Evolutionary conservation across 2,888 invertebrate genomes (phyloP).

Genomic region (Poecilobothrus nobilitatus): DNA sequence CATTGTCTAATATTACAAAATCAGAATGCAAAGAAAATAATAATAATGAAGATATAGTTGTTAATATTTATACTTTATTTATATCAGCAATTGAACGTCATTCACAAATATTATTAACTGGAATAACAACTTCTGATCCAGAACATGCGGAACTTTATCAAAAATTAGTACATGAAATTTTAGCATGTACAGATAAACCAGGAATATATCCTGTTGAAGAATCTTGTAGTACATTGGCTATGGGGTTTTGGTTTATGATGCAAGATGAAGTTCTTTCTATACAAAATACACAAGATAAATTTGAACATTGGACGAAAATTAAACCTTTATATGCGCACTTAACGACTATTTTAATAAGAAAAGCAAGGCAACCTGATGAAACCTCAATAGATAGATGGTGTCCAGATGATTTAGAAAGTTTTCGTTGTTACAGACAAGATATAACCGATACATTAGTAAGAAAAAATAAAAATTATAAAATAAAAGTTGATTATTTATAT

Average conservation of each 20-base stretch:
- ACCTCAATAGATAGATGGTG: slow-evolving; percentile 52
- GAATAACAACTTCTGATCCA: slow-evolving; percentile 37
- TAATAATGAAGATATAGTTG: slow-evolving; percentile 53
- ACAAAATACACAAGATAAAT: slow-evolving; percentile 33
- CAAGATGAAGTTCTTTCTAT: slow-evolving; percentile 49
- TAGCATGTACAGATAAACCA: slow-evolving; percentile 68
- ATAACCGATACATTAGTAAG: slow-evolving; percentile 73
- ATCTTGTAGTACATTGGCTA: slow-evolving; percentile 72
- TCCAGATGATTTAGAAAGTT: slow-evolving; percentile 73
- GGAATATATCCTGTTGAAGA: slow-evolving; percentile 86
- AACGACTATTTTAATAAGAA: slow-evolving; percentile 64
- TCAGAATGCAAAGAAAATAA: slow-evolving; percentile 46
- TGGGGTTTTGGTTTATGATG: slow-evolving; percentile 86
- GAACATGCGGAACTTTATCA: slow-evolving; percentile 49
- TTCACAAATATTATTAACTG: slow-evolving; percentile 46
- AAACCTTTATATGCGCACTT: slow-evolving; percentile 72
- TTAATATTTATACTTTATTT: slow-evolving; percentile 58
- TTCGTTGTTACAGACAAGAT: slow-evolving; percentile 81
- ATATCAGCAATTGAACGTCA: slow-evolving; percentile 66
- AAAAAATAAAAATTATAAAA: background rate
- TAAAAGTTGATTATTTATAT: background rate
- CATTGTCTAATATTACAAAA: slow-evolving; percentile 49
- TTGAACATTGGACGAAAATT: slow-evolving; percentile 47
- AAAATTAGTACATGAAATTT: slow-evolving; percentile 60
- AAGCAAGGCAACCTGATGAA: slow-evolving; percentile 66